Conservation (phyloP, 2,797 vertebrate species). For the Coluber constrictor region DNA sequence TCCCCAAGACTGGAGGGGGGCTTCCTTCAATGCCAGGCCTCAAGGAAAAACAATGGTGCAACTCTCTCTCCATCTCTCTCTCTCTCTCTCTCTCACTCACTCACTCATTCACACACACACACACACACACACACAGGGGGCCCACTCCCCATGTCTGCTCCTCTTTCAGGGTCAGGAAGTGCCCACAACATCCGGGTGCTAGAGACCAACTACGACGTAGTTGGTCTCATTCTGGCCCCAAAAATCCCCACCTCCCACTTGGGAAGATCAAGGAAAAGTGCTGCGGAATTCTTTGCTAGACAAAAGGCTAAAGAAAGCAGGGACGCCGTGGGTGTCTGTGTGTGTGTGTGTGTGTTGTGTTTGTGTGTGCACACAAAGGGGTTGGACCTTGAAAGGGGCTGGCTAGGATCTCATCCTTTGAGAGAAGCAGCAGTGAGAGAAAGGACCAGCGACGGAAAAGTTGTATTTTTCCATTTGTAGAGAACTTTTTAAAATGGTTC, state of each 20-base stretch:
- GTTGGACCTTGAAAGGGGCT: background rate
- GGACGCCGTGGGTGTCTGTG: background rate
- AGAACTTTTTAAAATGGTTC: background rate
- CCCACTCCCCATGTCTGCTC: too few species aligned
- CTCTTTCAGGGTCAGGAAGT: too few species aligned
- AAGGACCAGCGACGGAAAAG: background rate
- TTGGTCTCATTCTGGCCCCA: background rate
- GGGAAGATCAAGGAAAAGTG: background rate
- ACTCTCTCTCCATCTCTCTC: background rate
- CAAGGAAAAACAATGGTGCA: background rate
- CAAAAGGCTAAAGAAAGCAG: background rate
- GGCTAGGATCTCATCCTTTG: background rate
- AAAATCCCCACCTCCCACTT: background rate
- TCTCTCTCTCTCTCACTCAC: too few species aligned
- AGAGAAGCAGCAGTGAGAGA: background rate
- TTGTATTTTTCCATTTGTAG: background rate
- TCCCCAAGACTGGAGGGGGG: background rate
- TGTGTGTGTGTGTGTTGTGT: background rate
- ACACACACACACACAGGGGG: background rate
- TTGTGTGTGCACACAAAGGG: background rate
- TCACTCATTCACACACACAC: too few species aligned
- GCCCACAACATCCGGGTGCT: too few species aligned
- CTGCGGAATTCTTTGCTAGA: background rate
- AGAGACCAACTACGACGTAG: too few species aligned
- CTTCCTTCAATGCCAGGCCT: background rate